These are phyloP conservation scores for Clarias gariepinus DNA, from an alignment of 2,113 vertebrate species.

Conservation along the genomic window DNA sequence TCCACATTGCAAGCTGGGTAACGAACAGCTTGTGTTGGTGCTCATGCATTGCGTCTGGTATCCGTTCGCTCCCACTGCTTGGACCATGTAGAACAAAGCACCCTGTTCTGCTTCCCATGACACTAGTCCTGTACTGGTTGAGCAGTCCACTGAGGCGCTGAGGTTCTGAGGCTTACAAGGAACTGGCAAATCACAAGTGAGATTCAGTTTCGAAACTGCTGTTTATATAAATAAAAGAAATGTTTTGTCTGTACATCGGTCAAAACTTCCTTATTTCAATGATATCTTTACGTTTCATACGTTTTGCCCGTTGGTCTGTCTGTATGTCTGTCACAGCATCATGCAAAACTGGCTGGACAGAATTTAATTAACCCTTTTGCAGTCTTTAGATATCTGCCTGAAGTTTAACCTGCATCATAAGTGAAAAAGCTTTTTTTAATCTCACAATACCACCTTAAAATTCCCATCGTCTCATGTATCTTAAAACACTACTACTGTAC, in stretches of 20 bases:
- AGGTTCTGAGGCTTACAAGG: conserved; percentile 64
- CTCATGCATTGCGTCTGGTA: conserved; percentile 60
- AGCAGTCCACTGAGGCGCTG: conserved; percentile 61
- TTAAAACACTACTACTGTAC: too few relatives aligned
- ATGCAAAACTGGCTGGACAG: too few relatives aligned
- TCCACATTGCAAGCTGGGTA: conserved; percentile 69
- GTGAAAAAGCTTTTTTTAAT: background rate
- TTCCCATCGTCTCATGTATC: too few relatives aligned
- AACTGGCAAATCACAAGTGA: conserved; percentile 57
- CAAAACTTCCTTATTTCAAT: too few relatives aligned
- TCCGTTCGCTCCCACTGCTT: conserved; percentile 64
- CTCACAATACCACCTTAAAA: background rate
- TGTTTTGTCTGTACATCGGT: background rate
- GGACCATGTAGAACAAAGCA: conserved; percentile 60
- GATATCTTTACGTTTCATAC: too few relatives aligned
- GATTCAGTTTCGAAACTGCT: background rate
- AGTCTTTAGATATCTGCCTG: too few relatives aligned
- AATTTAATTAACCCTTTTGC: too few relatives aligned
- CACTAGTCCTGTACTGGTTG: conserved; percentile 61
- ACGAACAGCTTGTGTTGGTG: conserved; percentile 56
- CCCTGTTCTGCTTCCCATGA: conserved; percentile 66
- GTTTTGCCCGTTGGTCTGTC: too few relatives aligned
- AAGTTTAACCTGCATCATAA: too few relatives aligned
- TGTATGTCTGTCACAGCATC: too few relatives aligned
- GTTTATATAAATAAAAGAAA: background rate